Evolutionary conservation across 2,888 invertebrate species (phyloP).

Genomic region (Orchesellides sinensis): DNA sequence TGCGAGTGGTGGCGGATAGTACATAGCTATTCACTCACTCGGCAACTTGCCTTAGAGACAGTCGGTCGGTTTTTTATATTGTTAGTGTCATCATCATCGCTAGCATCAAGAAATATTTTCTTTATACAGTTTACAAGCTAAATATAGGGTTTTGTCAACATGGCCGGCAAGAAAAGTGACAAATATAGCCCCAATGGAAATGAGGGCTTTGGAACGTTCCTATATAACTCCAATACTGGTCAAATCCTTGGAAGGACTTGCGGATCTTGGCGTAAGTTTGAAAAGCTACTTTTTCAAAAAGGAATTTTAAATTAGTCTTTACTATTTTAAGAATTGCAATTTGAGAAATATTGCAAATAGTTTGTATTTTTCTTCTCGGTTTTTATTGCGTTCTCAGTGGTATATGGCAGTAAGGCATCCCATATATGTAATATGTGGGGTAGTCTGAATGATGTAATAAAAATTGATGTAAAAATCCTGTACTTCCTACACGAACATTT

Average conservation of each 20-base stretch:
- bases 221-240: conserved; percentile 66
- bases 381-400: no score
- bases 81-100: conserved; percentile 34
- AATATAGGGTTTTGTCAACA: conserved; percentile 39
- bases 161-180: conserved; percentile 62
- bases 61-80: conserved; percentile 54
- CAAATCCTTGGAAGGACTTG: conserved; percentile 62
- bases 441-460: no score
- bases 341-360: background rate
- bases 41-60: conserved; percentile 60
- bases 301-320: background rate
- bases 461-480: no score
- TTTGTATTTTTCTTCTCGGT: conserved; percentile 5
- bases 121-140: conserved; percentile 13
- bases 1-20: conserved; percentile 12
- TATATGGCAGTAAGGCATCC: no score
- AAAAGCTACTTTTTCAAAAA: background rate
- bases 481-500: no score
- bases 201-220: conserved; percentile 58
- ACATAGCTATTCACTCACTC: conserved; percentile 48
- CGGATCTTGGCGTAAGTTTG: conserved; percentile 66
- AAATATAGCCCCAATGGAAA: conserved; percentile 62
- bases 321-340: background rate
- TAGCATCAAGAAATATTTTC: conserved; percentile 5
- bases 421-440: no score